These are phyloP conservation scores for Arge pagana DNA, from an alignment of 2,888 invertebrate species.

Conservation along the genomic window DNA sequence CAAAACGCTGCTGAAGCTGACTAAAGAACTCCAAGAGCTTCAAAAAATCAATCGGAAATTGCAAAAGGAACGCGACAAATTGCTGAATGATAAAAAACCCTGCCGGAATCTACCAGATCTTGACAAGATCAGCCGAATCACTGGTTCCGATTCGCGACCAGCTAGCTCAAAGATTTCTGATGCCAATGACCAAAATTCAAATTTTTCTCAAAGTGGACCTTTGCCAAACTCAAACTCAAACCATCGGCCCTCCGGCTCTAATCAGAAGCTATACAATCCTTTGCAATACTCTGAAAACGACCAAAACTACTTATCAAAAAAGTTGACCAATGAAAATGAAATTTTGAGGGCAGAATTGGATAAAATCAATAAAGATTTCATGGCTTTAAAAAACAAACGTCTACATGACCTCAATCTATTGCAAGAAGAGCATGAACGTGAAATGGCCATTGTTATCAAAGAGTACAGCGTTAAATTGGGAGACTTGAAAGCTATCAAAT, in stretches of 20 bases:
- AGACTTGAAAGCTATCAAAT: conserved; percentile 53
- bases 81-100: conserved; percentile 54
- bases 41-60: conserved; percentile 75
- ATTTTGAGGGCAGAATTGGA: conserved; percentile 69
- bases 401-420: conserved; percentile 77
- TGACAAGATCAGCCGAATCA: conserved; percentile 33
- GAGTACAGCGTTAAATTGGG: conserved; percentile 53
- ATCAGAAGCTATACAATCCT: conserved; percentile 53
- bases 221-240: conserved; percentile 34
- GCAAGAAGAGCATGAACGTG: conserved; percentile 57
- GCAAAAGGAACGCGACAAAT: conserved; percentile 74
- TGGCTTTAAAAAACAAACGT: conserved; percentile 75
- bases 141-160: conserved; percentile 39
- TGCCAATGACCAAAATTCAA: conserved; percentile 52
- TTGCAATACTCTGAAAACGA: conserved; percentile 52
- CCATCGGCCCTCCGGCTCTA: conserved; percentile 43
- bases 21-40: conserved; percentile 76
- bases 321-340: conserved; percentile 61
- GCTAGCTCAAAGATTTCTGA: conserved; percentile 53
- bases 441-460: conserved; percentile 55
- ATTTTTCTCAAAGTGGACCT: conserved; percentile 50
- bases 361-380: conserved; percentile 76
- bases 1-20: conserved; percentile 71
- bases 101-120: conserved; percentile 31
- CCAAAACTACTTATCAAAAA: conserved; percentile 61